Base-by-base conservation (phyloP, 2,113 vertebrate species). In the Sinocyclocheilus anshuiensis region DNA sequence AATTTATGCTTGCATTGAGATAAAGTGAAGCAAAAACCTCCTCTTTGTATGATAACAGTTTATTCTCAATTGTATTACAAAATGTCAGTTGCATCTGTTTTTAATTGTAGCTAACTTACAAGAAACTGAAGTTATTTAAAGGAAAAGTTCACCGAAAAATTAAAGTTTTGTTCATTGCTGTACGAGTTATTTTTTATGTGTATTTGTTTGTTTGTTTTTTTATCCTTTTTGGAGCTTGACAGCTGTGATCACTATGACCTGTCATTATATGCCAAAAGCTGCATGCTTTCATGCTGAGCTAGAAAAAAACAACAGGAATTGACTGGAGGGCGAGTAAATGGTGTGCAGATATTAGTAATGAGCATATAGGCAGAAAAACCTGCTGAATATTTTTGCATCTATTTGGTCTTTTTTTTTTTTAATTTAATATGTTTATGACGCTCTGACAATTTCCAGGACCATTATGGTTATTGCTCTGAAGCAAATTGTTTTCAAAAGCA, bases 401-500 rank as follows among this genome's bases (percentile, higher is more conserved):
- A 77, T 53, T 77, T 53, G 45, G 45, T 10, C 1, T 75, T n/a
- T 69, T 76, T 75, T 75, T n/a, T 69, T 50, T 48, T 53, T 0
- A 0, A 45, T 76, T 76, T 76, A 76, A 26, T 29, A 29, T 29
- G 24, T 15, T 77, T 24, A 53, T 29, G 45, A 26, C 1, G 6
- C 8, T n/a, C 42, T 24, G 42, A 13, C 42, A 76, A 50, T 76
- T 53, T 77, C 7, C 45, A 29, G 13, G 75, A 18, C 75, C 15
- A 77, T 76, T 50, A 50, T 50, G 39, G n/a, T 48, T 50, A 50
- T 53, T 77, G 48, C 48, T 77, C 6, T 4, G 75, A 77, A 77
- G 24, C 75, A 77, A 24, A 77, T 55, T 77, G 48, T 18, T 77
- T 77, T 77, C 26, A 77, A 55, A 77, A 11, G 50, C 15, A 55